These are phyloP conservation scores for Catamblyrhynchus diadema DNA, from an alignment of 2,797 vertebrate species.

Conservation along the genomic window DNA sequence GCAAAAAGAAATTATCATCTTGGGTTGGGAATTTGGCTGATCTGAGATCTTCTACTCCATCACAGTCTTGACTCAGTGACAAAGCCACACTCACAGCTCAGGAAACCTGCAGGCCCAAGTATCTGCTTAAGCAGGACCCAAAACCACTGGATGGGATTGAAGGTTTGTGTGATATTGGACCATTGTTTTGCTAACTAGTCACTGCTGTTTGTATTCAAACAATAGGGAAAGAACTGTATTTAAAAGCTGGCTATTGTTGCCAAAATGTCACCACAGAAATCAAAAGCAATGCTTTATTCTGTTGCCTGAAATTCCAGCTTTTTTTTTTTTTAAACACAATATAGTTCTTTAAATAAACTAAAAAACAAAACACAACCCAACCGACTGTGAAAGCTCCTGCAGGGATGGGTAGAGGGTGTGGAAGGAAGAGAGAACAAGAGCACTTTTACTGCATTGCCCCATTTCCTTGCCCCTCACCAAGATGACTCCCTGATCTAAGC, in stretches of 20 bases:
- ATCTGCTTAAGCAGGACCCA: background rate
- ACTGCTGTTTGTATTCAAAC: slow-evolving; percentile 15
- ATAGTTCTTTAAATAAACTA: background rate
- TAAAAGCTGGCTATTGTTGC: background rate
- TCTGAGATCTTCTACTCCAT: background rate
- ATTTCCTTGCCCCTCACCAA: background rate
- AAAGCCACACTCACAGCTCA: background rate
- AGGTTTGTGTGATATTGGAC: background rate
- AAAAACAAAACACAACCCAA: background rate
- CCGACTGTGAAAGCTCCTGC: background rate
- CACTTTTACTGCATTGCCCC: background rate
- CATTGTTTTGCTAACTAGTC: slow-evolving; percentile 20
- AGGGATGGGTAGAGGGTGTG: background rate
- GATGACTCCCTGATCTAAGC: background rate
- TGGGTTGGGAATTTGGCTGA: background rate
- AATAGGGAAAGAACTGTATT: background rate
- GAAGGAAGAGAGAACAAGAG: background rate
- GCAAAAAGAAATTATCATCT: background rate
- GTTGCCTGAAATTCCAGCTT: background rate
- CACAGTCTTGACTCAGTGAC: background rate
- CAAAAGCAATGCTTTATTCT: background rate
- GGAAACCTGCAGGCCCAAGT: background rate
- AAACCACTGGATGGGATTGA: background rate
- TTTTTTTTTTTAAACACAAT: background rate
- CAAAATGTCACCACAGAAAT: background rate